Base-by-base conservation (phyloP, 2,888 invertebrate genomes). In the Tenthredo distinguenda region DNA sequence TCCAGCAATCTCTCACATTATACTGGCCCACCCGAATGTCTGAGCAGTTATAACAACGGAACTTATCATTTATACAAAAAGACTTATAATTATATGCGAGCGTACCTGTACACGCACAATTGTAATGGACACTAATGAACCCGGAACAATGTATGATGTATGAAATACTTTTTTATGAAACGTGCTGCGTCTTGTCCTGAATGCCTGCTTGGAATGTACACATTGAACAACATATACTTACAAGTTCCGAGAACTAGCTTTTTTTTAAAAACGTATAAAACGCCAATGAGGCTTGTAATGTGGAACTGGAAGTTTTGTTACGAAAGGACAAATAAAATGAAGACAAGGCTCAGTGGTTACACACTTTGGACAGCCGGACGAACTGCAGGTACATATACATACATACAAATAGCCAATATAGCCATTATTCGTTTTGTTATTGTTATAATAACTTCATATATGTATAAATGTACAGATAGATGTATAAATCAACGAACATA, bases 121-220 rank as follows among this genome's bases (percentile, higher is more conserved):
- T 62, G 4, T 31, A 62, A 62, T 4, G 3, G 12, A 21, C 62
- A 65, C 12, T 26, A 0, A 34, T 31, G 15, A 34, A 31, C 65
- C n/a, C 6, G 31, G 31, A 65, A 15, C 26, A 31, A 68, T 68
- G 4, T 26, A 68, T 31, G 34, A 62, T 26, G 26, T 12, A 12
- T 12, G 62, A 3, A 26, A 26, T 21, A 26, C 21, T 9, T 68
- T 18, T 12, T 26, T 12, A 68, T 68, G 68, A 34, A 34, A 34
- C 18, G 18, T 18, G 68, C 34, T 18, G 34, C 26, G 34, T 18
- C 34, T 6, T 15, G 18, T 18, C 68, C 15, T 26, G n/a, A n/a
- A 55, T 55, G 34, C 34, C 34, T 68, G 68, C 34, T 68, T 34
- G 68, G 68, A 68, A 68, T 68, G 68, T 68, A 55, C n/a, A 55